Evolutionary conservation across 92 coral and sea anemone genomes (phyloP).

Genomic region (Paragorgia papillata): DNA sequence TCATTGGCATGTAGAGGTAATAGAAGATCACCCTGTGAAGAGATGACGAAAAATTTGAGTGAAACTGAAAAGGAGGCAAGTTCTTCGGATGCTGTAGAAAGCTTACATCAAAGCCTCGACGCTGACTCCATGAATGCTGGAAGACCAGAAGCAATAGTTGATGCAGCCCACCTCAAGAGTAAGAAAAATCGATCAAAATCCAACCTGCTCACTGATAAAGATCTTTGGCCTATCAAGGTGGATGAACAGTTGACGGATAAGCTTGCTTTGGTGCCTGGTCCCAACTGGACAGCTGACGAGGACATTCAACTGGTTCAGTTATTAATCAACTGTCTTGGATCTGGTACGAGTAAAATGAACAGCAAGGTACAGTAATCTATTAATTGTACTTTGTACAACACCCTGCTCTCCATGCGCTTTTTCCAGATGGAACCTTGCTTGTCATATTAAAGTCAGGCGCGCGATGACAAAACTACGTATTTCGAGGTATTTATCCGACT

Average conservation of each 20-base stretch:
- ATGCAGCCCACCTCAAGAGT: neutral
- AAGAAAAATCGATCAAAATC: neutral
- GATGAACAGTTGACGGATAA: slow-evolving; percentile 65
- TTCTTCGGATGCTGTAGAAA: neutral
- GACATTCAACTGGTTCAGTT: slow-evolving; percentile 79
- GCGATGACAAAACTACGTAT: too few relatives aligned
- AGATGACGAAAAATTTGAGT: neutral
- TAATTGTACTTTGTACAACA: too few relatives aligned
- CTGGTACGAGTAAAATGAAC: slow-evolving; percentile 65
- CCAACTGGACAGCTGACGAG: slow-evolving; percentile 72
- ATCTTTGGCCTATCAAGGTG: slow-evolving; percentile 47
- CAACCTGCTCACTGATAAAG: neutral
- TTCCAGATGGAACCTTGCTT: too few relatives aligned
- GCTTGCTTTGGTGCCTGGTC: slow-evolving; percentile 57
- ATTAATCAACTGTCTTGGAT: slow-evolving; percentile 57
- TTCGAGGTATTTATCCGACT: too few relatives aligned
- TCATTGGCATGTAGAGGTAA: too few relatives aligned
- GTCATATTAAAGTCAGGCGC: too few relatives aligned
- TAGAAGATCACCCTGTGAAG: too few relatives aligned
- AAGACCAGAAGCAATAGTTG: slow-evolving; percentile 3
- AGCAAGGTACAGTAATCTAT: slow-evolving; percentile 69
- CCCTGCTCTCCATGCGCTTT: too few relatives aligned
- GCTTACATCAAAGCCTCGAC: neutral
- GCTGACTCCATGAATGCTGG: neutral
- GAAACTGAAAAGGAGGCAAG: neutral